Evolutionary conservation across 2,888 invertebrate genomes (phyloP).

Genomic region (Tipula confusa): DNA sequence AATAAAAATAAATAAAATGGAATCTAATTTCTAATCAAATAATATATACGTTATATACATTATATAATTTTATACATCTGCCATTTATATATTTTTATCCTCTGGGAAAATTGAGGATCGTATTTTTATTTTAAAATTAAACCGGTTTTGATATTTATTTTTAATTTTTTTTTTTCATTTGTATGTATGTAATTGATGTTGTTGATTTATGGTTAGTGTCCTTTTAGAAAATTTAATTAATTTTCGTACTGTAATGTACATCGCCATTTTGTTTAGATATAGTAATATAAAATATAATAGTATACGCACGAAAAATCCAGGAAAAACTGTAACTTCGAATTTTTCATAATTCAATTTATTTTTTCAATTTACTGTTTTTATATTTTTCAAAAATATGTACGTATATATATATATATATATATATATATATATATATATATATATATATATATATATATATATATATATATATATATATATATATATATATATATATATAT

Average conservation of each 20-base stretch:
- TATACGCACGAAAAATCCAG: neutral
- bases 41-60: neutral
- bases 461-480: no score
- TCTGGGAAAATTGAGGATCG: constrained; percentile 5
- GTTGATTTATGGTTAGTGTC: neutral
- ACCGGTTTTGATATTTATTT: neutral
- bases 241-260: neutral
- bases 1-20: constrained; percentile 4
- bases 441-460: no score
- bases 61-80: neutral
- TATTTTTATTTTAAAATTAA: neutral
- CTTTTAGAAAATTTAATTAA: neutral
- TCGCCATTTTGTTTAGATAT: neutral
- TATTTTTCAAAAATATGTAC: neutral
- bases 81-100: neutral
- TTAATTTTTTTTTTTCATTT: neutral
- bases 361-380: neutral
- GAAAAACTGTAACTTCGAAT: neutral
- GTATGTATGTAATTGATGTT: neutral
- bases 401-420: no score
- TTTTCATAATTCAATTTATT: constrained; percentile 20
- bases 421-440: no score
- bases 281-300: neutral
- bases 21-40: constrained; percentile 20
- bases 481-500: no score